Conservation (phyloP, 2,888 invertebrate genomes). For the Apodemia hepburni region DNA sequence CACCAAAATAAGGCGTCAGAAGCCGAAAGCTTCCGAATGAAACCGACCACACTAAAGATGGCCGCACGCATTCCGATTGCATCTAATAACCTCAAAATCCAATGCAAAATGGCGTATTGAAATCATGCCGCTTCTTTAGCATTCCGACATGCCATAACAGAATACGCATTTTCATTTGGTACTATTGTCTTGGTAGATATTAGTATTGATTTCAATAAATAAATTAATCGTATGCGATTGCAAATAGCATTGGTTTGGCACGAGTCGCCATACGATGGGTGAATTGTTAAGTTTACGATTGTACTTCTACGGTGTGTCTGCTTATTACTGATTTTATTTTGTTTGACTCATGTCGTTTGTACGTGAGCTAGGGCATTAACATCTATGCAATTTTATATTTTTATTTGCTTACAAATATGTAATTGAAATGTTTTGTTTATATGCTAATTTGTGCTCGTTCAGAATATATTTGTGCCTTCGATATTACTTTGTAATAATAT, state of each 20-base stretch:
- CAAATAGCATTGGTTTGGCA: slow-evolving; percentile 75
- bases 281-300: slow-evolving; percentile 67
- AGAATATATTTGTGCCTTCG: slow-evolving; percentile 28
- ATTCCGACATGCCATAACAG: slow-evolving; percentile 76
- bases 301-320: slow-evolving; percentile 54
- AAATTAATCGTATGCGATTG: slow-evolving; percentile 74
- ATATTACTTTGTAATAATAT: slow-evolving; percentile 7
- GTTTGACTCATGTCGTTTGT: slow-evolving; percentile 65
- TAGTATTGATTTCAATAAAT: slow-evolving; percentile 80
- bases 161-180: slow-evolving; percentile 76
- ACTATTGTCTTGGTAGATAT: slow-evolving; percentile 77
- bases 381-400: slow-evolving; percentile 50
- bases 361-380: slow-evolving; percentile 70
- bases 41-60: slow-evolving; percentile 65
- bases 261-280: slow-evolving; percentile 65
- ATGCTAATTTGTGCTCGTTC: slow-evolving; percentile 30
- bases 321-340: slow-evolving; percentile 58
- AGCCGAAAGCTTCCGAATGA: slow-evolving; percentile 60
- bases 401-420: slow-evolving; percentile 34
- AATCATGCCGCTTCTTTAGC: slow-evolving; percentile 75
- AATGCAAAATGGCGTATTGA: slow-evolving; percentile 78
- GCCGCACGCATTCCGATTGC: slow-evolving; percentile 76
- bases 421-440: slow-evolving; percentile 32
- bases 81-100: slow-evolving; percentile 79
- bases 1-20: slow-evolving; percentile 50